Conservation (phyloP, 23 tunicate genomes). For the Styela clava region DNA sequence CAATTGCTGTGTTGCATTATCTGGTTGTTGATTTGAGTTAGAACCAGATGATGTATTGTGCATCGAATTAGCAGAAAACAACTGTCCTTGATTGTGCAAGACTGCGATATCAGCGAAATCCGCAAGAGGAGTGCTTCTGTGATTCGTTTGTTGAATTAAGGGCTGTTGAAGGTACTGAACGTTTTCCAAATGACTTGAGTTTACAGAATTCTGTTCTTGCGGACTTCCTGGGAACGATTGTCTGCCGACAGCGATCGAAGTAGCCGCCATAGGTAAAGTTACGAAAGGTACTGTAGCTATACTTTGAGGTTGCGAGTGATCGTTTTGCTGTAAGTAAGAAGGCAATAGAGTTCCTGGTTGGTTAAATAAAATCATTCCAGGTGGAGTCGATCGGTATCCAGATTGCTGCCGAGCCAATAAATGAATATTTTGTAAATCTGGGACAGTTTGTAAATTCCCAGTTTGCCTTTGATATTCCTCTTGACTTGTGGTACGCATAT, state of each 20-base stretch:
- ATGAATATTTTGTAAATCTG: conserved; percentile 21
- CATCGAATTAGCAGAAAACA: conserved; percentile 16
- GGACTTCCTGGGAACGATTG: conserved; percentile 10
- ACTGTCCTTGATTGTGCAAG: conserved; percentile 28
- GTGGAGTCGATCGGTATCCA: not conserved
- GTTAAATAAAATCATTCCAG: conserved; percentile 1
- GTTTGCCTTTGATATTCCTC: not conserved
- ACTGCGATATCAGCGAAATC: conserved; percentile 36
- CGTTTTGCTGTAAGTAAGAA: not conserved
- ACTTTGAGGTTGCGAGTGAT: not conserved
- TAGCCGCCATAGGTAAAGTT: not conserved
- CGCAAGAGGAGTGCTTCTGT: conserved; percentile 29
- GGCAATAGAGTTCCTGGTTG: not conserved
- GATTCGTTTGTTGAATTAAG: conserved; percentile 19
- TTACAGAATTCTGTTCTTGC: not conserved
- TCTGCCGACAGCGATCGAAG: not conserved
- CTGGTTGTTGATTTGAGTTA: not conserved
- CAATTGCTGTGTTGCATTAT: not conserved
- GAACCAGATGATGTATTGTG: not conserved
- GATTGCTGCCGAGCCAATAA: conserved; percentile 17
- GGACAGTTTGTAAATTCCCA: not conserved
- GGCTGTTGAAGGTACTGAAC: conserved; percentile 12
- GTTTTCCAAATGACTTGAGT: not conserved
- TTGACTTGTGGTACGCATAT: not conserved
- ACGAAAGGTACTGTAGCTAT: conserved; percentile 16